Conservation (phyloP, 1,140 invertebrate species). For the Chlorops oryzae region DNA sequence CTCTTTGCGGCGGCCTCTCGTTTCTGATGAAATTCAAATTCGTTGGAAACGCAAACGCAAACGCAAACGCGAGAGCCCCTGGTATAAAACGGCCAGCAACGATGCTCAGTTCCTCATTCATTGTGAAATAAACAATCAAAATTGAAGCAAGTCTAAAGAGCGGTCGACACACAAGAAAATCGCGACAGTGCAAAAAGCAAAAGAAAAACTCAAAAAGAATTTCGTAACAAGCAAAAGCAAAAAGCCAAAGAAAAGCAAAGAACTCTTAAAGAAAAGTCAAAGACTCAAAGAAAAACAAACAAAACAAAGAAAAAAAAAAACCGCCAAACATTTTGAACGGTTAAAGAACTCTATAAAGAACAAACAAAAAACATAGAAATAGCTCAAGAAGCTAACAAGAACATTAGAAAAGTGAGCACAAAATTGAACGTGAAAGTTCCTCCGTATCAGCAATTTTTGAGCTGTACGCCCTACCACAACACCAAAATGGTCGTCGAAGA, state of each 20-base stretch:
- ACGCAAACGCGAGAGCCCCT: slow-evolving; percentile 32
- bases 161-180: slow-evolving; percentile 10
- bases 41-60: slow-evolving; percentile 18
- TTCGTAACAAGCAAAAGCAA: slow-evolving; percentile 32
- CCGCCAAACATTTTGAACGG: slow-evolving; percentile 7
- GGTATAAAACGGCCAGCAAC: slow-evolving; percentile 36
- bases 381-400: no score
- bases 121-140: slow-evolving; percentile 48
- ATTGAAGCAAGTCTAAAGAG: slow-evolving; percentile 39
- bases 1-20: slow-evolving; percentile 2
- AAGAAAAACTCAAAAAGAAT: slow-evolving; percentile 36
- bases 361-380: slow-evolving; percentile 9
- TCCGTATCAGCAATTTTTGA: slow-evolving; percentile 10
- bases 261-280: slow-evolving; percentile 7
- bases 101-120: slow-evolving; percentile 30
- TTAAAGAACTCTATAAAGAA: no score
- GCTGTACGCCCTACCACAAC: not conserved
- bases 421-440: slow-evolving; percentile 6
- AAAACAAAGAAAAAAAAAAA: slow-evolving; percentile 13
- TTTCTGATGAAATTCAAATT: slow-evolving; percentile 46
- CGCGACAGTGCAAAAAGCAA: slow-evolving; percentile 5
- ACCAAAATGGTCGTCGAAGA: slow-evolving; percentile 45
- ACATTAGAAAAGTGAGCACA: no score
- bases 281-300: slow-evolving; percentile 16
- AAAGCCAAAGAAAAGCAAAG: slow-evolving; percentile 6